These are phyloP conservation scores for Akabosia matsudoensis DNA, from an alignment of 1,140 invertebrate genomes.

Conservation along the genomic window DNA sequence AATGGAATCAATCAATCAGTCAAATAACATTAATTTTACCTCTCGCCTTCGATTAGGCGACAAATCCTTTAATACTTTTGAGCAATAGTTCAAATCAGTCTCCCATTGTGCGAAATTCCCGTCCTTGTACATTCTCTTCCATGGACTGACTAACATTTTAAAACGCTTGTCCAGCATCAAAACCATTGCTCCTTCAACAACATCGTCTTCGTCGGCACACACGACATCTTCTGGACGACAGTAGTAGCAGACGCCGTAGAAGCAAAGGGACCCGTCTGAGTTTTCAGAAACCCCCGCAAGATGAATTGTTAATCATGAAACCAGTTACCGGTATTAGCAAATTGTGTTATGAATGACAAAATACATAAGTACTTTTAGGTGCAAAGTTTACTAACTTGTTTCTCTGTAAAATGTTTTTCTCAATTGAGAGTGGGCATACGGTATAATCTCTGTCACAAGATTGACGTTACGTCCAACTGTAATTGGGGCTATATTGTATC, in stretches of 20 bases:
- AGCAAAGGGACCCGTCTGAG: constrained; percentile 61
- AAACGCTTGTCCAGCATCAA: constrained; percentile 72
- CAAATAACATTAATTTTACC: constrained; percentile 21
- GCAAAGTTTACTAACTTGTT: constrained; percentile 49
- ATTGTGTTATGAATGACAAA: not conserved
- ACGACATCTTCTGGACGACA: constrained; percentile 77
- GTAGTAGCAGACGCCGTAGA: constrained; percentile 87
- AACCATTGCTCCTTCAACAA: constrained; percentile 77
- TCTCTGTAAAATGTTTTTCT: constrained; percentile 59
- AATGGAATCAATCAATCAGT: not conserved
- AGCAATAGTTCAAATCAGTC: constrained; percentile 31
- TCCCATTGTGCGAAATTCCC: constrained; percentile 62
- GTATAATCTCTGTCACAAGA: constrained; percentile 68
- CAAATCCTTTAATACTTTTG: not conserved
- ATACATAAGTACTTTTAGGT: too few relatives aligned
- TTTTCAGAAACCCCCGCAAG: not conserved
- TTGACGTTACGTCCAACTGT: constrained; percentile 73
- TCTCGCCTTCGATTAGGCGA: not conserved
- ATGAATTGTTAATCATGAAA: not conserved
- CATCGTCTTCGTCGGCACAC: constrained; percentile 63
- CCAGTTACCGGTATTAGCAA: constrained; percentile 1
- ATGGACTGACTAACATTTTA: constrained; percentile 73
- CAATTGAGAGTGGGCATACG: constrained; percentile 64
- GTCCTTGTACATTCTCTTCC: constrained; percentile 81
- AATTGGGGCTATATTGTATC: constrained; percentile 73